Conservation (phyloP, 1,140 invertebrate species). For the Gryllus bimaculatus region DNA sequence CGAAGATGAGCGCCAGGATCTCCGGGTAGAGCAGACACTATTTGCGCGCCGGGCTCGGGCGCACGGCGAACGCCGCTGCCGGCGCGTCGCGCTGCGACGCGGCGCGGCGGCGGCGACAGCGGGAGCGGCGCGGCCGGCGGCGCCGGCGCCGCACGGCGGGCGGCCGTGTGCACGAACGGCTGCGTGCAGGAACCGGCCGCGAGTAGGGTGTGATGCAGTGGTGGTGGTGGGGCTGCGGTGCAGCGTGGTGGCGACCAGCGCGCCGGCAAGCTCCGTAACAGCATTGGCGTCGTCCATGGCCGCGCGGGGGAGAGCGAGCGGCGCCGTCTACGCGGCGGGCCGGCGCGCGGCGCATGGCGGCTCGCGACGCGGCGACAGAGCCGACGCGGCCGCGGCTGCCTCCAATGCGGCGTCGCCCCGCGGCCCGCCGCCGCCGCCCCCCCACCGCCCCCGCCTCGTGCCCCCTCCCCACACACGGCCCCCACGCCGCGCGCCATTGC, state of each 20-base stretch:
- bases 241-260: conserved; percentile 12
- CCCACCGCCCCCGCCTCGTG: background rate
- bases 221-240: background rate
- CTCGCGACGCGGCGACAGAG: background rate
- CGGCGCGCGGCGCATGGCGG: conserved; percentile 15
- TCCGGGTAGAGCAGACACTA: conserved; percentile 90
- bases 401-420: background rate
- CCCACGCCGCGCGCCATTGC: background rate
- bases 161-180: conserved; percentile 11
- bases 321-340: background rate
- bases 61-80: conserved; percentile 8
- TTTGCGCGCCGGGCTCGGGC: conserved; percentile 52
- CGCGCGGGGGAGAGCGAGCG: background rate
- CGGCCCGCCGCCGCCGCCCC: background rate
- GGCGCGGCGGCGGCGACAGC: conserved; percentile 37
- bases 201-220: conserved; percentile 14
- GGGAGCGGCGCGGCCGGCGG: conserved; percentile 53
- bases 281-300: conserved; percentile 12
- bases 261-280: conserved; percentile 15
- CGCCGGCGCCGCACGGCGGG: background rate
- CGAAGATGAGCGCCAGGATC: conserved; percentile 83
- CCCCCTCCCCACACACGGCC: background rate
- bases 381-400: background rate
- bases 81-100: background rate
- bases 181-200: background rate